Conservation (phyloP, 92 coral and sea anemone species). For the Zoanthus solanderi region DNA sequence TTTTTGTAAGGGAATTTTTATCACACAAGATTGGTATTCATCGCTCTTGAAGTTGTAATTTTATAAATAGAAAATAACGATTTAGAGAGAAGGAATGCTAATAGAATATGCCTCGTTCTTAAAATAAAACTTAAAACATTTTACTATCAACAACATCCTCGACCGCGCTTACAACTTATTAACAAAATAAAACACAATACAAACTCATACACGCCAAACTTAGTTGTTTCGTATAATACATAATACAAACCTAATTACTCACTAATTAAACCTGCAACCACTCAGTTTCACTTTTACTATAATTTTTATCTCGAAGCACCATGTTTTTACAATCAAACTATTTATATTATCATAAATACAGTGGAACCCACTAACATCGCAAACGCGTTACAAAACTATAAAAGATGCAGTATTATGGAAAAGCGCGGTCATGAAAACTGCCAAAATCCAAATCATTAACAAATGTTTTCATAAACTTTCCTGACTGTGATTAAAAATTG, state of each 20-base stretch:
- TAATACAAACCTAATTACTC: conserved; percentile 3
- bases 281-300: neutral
- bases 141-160: neutral
- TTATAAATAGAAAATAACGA: neutral
- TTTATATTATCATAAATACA: neutral
- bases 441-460: conserved; percentile 16
- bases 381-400: neutral
- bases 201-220: neutral
- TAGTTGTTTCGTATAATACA: neutral
- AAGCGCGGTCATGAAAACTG: conserved; percentile 1
- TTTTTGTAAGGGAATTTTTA: neutral
- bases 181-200: conserved; percentile 1
- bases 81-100: neutral
- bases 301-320: neutral
- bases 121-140: neutral
- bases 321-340: neutral
- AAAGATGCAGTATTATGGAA: neutral
- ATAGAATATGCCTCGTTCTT: too few relatives aligned
- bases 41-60: neutral
- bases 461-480: conserved; percentile 1
- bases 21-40: neutral
- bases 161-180: neutral
- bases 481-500: conserved; percentile 37
- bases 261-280: neutral
- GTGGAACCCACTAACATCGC: neutral